These are phyloP conservation scores for Acleris emargana DNA, from an alignment of 2,888 invertebrate species.

Conservation along the genomic window DNA sequence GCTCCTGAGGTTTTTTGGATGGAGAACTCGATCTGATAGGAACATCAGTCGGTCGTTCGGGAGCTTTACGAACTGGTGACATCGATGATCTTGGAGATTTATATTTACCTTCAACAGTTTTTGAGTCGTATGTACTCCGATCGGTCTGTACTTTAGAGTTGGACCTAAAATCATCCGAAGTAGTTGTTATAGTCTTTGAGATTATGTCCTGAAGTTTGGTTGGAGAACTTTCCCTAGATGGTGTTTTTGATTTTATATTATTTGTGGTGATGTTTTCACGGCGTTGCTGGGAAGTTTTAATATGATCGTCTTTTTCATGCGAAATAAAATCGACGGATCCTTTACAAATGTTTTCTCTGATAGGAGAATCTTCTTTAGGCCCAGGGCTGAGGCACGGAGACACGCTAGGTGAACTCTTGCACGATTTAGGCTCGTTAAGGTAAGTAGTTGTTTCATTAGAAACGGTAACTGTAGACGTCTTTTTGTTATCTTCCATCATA, in stretches of 20 bases:
- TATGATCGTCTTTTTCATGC: constrained; percentile 51
- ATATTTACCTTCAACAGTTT: constrained; percentile 23
- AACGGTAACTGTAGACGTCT: constrained; percentile 44
- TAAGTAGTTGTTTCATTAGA: constrained; percentile 45
- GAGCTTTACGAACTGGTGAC: constrained; percentile 34
- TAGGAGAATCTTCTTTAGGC: constrained; percentile 49
- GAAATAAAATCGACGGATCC: constrained; percentile 52
- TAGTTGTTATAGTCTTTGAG: constrained; percentile 38
- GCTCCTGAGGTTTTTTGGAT: constrained; percentile 26
- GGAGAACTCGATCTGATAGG: constrained; percentile 11
- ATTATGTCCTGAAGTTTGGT: constrained; percentile 58
- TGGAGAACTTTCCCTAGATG: constrained; percentile 54
- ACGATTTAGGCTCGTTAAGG: constrained; percentile 46
- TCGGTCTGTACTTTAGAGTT: constrained; percentile 9
- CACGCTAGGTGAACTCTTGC: constrained; percentile 56
- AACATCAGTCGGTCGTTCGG: constrained; percentile 35
- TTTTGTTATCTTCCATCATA: constrained; percentile 74
- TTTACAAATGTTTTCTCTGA: constrained; percentile 42
- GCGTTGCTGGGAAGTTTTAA: constrained; percentile 42
- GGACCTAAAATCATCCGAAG: constrained; percentile 1
- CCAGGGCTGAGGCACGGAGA: constrained; percentile 64
- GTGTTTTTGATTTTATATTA: constrained; percentile 37
- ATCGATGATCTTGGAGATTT: constrained; percentile 29
- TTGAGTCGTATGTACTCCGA: constrained; percentile 26
- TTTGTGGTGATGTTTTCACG: constrained; percentile 38